Conservation (phyloP, 2,797 vertebrate genomes). For the Eptatretus atami region DNA sequence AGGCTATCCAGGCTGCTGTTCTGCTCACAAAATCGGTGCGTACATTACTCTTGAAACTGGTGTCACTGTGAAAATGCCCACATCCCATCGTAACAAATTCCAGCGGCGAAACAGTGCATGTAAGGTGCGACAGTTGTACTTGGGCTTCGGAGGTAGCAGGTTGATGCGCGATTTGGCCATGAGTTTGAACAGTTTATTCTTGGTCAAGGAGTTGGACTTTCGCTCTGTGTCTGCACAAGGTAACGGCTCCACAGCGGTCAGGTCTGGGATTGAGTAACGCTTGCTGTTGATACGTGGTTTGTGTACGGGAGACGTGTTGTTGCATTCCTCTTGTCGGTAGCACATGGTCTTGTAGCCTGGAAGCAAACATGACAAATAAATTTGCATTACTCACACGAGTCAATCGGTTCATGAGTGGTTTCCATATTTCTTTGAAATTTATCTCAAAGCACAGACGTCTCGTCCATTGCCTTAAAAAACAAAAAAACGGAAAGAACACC, state of each 20-base stretch:
- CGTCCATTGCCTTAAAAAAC: too few species aligned
- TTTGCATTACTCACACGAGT: background rate
- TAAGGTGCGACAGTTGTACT: slow-evolving; percentile 17
- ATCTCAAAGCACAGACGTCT: too few species aligned
- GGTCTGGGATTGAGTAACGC: slow-evolving; percentile 84
- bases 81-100: too few species aligned
- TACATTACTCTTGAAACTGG: too few species aligned
- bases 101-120: too few species aligned
- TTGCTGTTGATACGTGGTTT: slow-evolving; percentile 96
- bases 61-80: too few species aligned
- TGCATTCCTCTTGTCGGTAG: slow-evolving; percentile 45
- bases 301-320: slow-evolving; percentile 70
- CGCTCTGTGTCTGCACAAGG: slow-evolving; percentile 82
- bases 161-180: slow-evolving; percentile 94
- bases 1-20: too few species aligned
- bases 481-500: too few species aligned
- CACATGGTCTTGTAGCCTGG: slow-evolving; percentile 4
- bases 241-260: slow-evolving; percentile 85
- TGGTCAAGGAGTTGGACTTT: slow-evolving; percentile 65
- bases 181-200: slow-evolving; percentile 96
- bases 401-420: background rate
- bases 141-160: slow-evolving; percentile 90
- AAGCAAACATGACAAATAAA: background rate
- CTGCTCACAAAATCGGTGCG: too few species aligned
- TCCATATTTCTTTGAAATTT: too few species aligned